phyloP scores from a whole-genome alignment of 2,888 invertebrate species.

The Papilio elwesi region DNA sequence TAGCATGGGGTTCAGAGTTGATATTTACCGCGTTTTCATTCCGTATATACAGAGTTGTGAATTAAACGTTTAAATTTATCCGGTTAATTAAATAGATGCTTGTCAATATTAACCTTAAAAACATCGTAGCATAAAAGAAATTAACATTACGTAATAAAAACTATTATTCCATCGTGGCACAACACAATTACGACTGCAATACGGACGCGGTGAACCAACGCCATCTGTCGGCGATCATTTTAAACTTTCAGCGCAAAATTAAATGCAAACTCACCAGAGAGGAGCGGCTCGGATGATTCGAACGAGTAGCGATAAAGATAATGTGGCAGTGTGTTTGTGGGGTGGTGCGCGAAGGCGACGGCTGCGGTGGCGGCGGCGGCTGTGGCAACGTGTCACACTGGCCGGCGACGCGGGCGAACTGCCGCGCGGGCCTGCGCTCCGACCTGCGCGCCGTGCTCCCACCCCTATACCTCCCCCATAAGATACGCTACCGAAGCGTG shows the following conservation, averaged over 20 bases:
- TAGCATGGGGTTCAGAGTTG: background rate
- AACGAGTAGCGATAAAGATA: constrained; percentile 13
- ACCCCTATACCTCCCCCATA: constrained; percentile 24
- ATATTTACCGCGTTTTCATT: constrained; percentile 4
- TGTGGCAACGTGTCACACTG: constrained; percentile 15
- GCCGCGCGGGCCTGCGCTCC: constrained; percentile 32
- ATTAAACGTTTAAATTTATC: background rate
- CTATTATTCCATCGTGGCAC: constrained; percentile 6
- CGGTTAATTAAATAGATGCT: background rate
- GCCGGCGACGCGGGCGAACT: constrained; percentile 33
- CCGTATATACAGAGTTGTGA: background rate
- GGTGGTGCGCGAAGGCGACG: constrained; percentile 11
- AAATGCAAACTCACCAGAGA: constrained; percentile 29
- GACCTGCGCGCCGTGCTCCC: constrained; percentile 22
- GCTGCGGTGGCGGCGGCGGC: background rate
- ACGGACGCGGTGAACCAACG: constrained; percentile 29
- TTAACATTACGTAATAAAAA: constrained; percentile 33
- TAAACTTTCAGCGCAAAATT: constrained; percentile 16
- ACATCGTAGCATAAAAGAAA: background rate
- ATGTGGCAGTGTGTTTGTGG: constrained; percentile 16
- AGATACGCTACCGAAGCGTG: constrained; percentile 10
- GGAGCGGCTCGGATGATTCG: constrained; percentile 2
- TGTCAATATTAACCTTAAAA: background rate
- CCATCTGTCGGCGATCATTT: constrained; percentile 22
- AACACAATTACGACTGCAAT: constrained; percentile 32